Base-by-base conservation (phyloP, 2,888 invertebrate genomes). In the Steromphala cineraria region DNA sequence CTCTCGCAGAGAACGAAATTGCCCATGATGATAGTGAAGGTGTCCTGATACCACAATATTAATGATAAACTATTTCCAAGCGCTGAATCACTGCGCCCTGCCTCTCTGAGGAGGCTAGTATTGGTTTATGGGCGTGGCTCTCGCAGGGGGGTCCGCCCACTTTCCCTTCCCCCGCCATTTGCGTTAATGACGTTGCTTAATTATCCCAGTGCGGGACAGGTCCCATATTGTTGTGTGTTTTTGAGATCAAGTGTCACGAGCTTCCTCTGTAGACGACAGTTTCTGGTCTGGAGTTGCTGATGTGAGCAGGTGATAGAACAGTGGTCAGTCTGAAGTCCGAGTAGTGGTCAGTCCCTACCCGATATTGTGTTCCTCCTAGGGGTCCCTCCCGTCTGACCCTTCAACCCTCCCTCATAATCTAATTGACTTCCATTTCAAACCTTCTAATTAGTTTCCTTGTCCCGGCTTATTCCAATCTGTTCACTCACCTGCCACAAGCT, bases 171-270 rank as follows among this genome's bases (percentile, higher is more conserved):
- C 28, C 62, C 62, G 10, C 62, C 62, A 28, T 62, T 62, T 62
- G 15, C 28, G 62, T 24, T 62, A 62, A 62, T 62, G 62, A 28
- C 62, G 62, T 62, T 62, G 62, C 62, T 62, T 62, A 62, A 62
- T 62, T 62, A 62, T 62, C 62, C 0, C 62, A 62, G 62, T 62
- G 24, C 15, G 62, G 62, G 62, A 24, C 62, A 17, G 62, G 0
- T 28, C 28, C 62, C 62, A 62, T 62, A 62, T 62, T 62, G 62
- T 62, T 62, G 62, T 62, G 24, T 62, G 62, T 62, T 62, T 62
- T 28, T 15, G 62, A 62, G 62, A 24, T 21, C 62, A 62, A 62
- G 62, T 62, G 62, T 62, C 62, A 62, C 10, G 62, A 31, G 28
- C 15, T 28, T 13, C n/a, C 10, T 24, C 8, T 24, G 8, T 24